Conservation (phyloP, 2,888 invertebrate genomes). For the Tipula unca region DNA sequence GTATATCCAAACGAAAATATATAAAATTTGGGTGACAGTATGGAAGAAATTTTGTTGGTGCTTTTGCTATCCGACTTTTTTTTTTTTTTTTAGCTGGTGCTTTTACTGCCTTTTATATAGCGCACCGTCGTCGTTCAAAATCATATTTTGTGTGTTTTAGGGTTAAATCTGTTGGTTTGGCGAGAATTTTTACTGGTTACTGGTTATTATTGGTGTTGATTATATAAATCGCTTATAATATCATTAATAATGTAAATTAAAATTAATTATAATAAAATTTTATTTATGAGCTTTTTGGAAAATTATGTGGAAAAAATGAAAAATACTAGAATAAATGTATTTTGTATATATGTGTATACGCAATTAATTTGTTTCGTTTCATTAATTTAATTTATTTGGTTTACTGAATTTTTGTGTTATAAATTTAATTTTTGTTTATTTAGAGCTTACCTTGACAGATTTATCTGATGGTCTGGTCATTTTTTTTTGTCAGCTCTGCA, state of each 20-base stretch:
- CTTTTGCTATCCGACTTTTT: neutral
- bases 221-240: neutral
- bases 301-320: neutral
- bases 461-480: too few relatives aligned
- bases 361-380: neutral
- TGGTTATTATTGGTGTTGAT: neutral
- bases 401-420: neutral
- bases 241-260: neutral
- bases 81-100: neutral
- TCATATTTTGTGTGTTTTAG: neutral
- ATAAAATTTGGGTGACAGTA: neutral
- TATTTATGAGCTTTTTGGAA: neutral
- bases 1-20: neutral
- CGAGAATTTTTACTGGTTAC: neutral
- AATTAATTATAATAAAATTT: neutral
- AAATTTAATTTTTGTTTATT: too few relatives aligned
- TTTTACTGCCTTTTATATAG: neutral
- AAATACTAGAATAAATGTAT: neutral
- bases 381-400: neutral
- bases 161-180: neutral
- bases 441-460: too few relatives aligned
- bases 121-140: neutral
- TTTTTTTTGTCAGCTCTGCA: too few relatives aligned
- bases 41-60: neutral
- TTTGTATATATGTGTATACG: neutral